Evolutionary conservation across 1,140 invertebrate genomes (phyloP).

Genomic region (Drosophila albomicans): DNA sequence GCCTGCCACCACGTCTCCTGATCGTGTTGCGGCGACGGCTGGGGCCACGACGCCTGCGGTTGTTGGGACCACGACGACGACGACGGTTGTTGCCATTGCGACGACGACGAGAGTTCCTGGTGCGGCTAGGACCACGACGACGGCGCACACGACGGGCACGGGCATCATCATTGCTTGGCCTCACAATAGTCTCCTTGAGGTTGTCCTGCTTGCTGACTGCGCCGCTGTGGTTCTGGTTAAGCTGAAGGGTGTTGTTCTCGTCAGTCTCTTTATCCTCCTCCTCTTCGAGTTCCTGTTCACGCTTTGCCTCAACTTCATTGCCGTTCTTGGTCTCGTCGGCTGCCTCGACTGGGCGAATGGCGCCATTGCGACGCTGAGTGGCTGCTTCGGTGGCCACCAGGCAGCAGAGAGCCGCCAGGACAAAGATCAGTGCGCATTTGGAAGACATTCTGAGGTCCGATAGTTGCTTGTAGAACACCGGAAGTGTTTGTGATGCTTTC

Average conservation of each 20-base stretch:
- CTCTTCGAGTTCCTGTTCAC: slow-evolving; percentile 5
- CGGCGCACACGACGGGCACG: slow-evolving; percentile 65
- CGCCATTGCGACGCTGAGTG: slow-evolving; percentile 47
- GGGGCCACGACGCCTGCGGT: slow-evolving; percentile 44
- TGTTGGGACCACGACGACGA: slow-evolving; percentile 31
- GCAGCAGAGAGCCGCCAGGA: slow-evolving; percentile 68
- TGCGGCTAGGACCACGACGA: slow-evolving; percentile 14
- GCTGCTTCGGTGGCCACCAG: slow-evolving; percentile 59
- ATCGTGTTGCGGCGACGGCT: slow-evolving; percentile 41
- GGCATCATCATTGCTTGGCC: slow-evolving; percentile 57
- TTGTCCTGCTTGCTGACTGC: slow-evolving; percentile 23
- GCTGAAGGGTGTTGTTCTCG: neutral
- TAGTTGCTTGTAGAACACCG: slow-evolving; percentile 61
- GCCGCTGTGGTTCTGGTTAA: slow-evolving; percentile 36
- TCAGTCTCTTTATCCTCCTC: slow-evolving; percentile 13
- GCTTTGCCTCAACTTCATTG: slow-evolving; percentile 15
- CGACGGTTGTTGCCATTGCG: slow-evolving; percentile 32
- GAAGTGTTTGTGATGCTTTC: slow-evolving; percentile 71
- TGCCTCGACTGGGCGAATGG: slow-evolving; percentile 11
- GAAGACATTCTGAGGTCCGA: slow-evolving; percentile 47
- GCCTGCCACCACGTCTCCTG: slow-evolving; percentile 50
- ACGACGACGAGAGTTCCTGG: slow-evolving; percentile 30
- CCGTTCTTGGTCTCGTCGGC: slow-evolving; percentile 24
- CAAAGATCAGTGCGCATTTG: slow-evolving; percentile 67
- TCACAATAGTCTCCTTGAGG: slow-evolving; percentile 36